These are phyloP conservation scores for Latrodectus elegans DNA, from an alignment of 2,888 invertebrate genomes.

Conservation along the genomic window DNA sequence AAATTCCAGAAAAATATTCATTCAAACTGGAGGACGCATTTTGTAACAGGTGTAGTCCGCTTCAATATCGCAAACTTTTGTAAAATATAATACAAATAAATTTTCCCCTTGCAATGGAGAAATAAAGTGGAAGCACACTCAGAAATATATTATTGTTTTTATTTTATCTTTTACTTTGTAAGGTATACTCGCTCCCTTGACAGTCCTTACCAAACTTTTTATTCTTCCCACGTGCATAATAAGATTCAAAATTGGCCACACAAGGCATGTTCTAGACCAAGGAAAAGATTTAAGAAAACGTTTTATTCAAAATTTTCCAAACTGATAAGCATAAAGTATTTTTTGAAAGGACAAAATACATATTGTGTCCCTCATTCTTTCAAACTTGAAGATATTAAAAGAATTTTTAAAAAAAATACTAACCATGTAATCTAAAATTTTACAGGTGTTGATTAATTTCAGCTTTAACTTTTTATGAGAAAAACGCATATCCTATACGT, in stretches of 20 bases:
- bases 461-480: too few relatives aligned
- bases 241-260: constrained; percentile 57
- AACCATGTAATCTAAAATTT: neutral
- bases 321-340: constrained; percentile 62
- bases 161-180: constrained; percentile 6
- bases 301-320: constrained; percentile 62
- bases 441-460: neutral
- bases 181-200: constrained; percentile 31
- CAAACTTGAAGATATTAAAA: neutral
- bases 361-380: neutral
- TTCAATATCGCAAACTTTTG: constrained; percentile 6
- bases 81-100: constrained; percentile 1
- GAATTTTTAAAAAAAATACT: neutral
- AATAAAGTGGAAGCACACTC: neutral
- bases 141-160: neutral
- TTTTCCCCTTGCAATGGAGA: neutral
- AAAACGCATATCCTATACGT: too few relatives aligned
- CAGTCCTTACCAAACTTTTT: constrained; percentile 29
- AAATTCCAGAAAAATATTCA: too few relatives aligned
- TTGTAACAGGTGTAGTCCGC: neutral
- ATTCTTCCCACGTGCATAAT: constrained; percentile 55
- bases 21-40: neutral
- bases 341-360: neutral
- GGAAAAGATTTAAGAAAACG: constrained; percentile 57
- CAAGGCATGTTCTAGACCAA: constrained; percentile 46